Evolutionary conservation across 2,797 vertebrate species (phyloP), one percentile per base, ranked within the genome.

Genomic region (Coregonus sp.): DNA sequence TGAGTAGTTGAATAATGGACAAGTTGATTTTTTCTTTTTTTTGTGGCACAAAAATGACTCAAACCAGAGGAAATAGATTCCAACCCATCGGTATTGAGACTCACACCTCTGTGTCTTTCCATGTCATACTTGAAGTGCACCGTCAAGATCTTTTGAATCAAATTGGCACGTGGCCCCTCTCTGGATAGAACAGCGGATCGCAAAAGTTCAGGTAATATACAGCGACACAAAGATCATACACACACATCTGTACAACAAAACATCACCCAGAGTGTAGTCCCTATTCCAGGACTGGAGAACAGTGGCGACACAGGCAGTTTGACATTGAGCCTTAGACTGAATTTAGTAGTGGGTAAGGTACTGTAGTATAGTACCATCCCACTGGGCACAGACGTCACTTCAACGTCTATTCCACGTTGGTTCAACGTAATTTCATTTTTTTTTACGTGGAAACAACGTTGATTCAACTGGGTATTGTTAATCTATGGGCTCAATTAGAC

Each of bases 211-310:
- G 81, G 73, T 73, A 65, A 78, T 51, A 87, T 81, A 86, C 35
- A 25, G 80, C 87, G 80, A 87, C 81, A 80, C 25, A 83, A 51
- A 87, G 67, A 80, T 89, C 79, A 84, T 76, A 89, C 78, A 83
- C 79, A 84, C 75, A 89, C 78, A 81, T 83, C 85, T 86, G 75
- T 80, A 89, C 81, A 89, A 15, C 29, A 31, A 66, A 67, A 67
- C 15, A 16, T 20, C 50, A n/a, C 56, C 18, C 84, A 81, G 37
- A 16, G 47, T 68, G 18, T 31, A 54, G 74, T 52, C 74, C 59
- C 40, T 31, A 15, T 29, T 5, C 6, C 20, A 16, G n/a, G 68
- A 35, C 18, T n/a, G 74, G 18, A 31, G 9, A 65, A 50, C 70
- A 25, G 70, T 25, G 25, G 50, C 2, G 25, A 66, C 4, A 20